Evolutionary conservation across 2,888 invertebrate species (phyloP), one percentile per base, ranked within the genome.

Genomic region (Xestia sexstrigata): DNA sequence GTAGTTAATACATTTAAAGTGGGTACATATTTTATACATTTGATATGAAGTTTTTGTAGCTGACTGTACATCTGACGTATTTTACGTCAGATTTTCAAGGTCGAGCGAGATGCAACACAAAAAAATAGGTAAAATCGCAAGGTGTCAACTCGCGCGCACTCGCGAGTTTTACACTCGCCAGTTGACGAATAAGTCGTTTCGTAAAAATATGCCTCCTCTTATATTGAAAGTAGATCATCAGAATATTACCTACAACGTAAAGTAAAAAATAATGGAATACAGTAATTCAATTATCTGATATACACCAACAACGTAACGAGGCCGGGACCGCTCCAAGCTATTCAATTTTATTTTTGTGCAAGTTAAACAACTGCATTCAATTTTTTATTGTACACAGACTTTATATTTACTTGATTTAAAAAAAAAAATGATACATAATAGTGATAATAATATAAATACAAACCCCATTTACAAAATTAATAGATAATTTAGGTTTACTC

Each of bases 241-340:
- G 11, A 72, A 79, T 70, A 67, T 58, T 42, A 55, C 58, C 35
- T n/a, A n/a, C n/a, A 58, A 23, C 45, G 45, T 67, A 52, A 72
- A 70, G n/a, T 26, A 72, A 72, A 76, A 82, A 62, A 55, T 83
- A 75, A 75, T 75, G 70, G 55, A 70, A 69, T 49, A 35, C 58
- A 52, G 82, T 78, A 72, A 84, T 79, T 79, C 23, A 85, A 86
- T 85, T 78, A 80, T 66, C 79, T 67, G 74, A 70, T 75, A 74
- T 66, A 69, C 66, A 70, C 23, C 62, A 13, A 66, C 60, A 11
- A 67, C 26, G 68, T 73, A 72, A 79, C 72, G 72, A 71, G 66
- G 3, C 39, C 62, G 66, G 66, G 35, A 55, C 47, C 62, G 75
- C 68, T 73, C 70, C 26, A 35, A 55, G 45, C n/a, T 63, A 45